These are phyloP conservation scores for Carabus problematicus DNA, from an alignment of 2,888 invertebrate species.

Conservation along the genomic window DNA sequence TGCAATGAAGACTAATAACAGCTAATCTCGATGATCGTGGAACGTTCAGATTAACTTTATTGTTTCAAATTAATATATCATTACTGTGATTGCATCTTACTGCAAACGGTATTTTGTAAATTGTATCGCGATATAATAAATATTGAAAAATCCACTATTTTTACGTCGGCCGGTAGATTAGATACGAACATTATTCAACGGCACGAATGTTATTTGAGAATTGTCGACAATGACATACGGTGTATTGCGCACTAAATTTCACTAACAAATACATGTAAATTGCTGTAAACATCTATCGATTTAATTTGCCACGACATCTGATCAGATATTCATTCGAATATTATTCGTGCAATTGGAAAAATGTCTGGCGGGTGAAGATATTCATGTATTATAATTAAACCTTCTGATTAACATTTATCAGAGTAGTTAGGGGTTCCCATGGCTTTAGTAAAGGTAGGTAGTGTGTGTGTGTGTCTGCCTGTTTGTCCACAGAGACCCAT, in stretches of 20 bases:
- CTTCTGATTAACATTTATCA: conserved; percentile 35
- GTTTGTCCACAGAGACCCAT: conserved; percentile 9
- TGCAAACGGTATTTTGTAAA: conserved; percentile 15
- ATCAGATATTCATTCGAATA: conserved; percentile 22
- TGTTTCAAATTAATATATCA: conserved; percentile 37
- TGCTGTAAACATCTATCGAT: neutral
- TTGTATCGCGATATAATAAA: conserved; percentile 1
- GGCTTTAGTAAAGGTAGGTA: conserved; percentile 2
- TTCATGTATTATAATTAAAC: conserved; percentile 41
- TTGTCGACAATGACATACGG: too few relatives aligned
- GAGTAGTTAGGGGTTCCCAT: conserved; percentile 33
- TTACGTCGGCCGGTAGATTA: too few relatives aligned
- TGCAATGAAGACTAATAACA: conserved; percentile 7
- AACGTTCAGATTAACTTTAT: conserved; percentile 12
- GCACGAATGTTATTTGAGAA: too few relatives aligned
- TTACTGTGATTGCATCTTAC: conserved; percentile 20
- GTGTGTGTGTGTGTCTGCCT: neutral
- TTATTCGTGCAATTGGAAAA: conserved; percentile 30
- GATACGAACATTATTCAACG: too few relatives aligned
- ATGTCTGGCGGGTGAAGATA: conserved; percentile 17
- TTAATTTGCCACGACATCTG: conserved; percentile 25
- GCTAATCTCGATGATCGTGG: neutral
- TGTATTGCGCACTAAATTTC: too few relatives aligned
- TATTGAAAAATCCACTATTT: too few relatives aligned
- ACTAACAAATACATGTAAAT: too few relatives aligned